These are phyloP conservation scores for Nasua narica DNA, from an alignment of 2,797 vertebrate species.

Conservation along the genomic window DNA sequence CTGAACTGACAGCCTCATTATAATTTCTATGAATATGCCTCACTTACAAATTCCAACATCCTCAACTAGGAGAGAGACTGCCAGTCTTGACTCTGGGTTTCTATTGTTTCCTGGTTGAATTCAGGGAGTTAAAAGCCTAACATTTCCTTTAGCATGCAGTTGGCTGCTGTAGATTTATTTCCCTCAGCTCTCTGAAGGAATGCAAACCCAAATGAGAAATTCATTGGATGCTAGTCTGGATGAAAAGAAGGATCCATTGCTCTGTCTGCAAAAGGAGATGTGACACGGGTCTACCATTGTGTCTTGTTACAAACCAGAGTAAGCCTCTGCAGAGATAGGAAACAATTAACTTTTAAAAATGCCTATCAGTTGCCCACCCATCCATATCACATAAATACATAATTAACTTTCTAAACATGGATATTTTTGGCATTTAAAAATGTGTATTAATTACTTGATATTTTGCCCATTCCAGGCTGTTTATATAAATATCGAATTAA, in stretches of 20 bases:
- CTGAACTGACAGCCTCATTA: background rate
- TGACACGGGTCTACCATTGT: background rate
- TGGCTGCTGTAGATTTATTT: constrained; percentile 20
- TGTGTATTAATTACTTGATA: constrained; percentile 72
- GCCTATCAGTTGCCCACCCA: background rate
- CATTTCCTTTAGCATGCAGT: background rate
- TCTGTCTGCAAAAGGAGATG: background rate
- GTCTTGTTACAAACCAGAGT: background rate
- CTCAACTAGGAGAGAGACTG: background rate
- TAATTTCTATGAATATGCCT: background rate
- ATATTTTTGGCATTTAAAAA: constrained; percentile 60
- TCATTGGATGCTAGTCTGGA: background rate
- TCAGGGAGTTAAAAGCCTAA: background rate
- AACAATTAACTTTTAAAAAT: constrained; percentile 46
- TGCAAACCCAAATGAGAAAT: constrained; percentile 20
- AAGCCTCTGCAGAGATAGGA: background rate
- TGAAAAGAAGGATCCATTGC: constrained; percentile 11
- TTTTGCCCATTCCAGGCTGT: constrained; percentile 61
- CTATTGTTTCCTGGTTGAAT: constrained; percentile 30
- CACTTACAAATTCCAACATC: background rate
- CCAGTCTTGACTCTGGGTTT: background rate
- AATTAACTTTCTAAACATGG: constrained; percentile 58
- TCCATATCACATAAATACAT: constrained; percentile 25
- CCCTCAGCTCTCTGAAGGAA: background rate
- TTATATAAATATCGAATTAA: constrained; percentile 68